phyloP scores from a whole-genome alignment of 2,113 vertebrate species.

The Miniopterus natalensis region DNA sequence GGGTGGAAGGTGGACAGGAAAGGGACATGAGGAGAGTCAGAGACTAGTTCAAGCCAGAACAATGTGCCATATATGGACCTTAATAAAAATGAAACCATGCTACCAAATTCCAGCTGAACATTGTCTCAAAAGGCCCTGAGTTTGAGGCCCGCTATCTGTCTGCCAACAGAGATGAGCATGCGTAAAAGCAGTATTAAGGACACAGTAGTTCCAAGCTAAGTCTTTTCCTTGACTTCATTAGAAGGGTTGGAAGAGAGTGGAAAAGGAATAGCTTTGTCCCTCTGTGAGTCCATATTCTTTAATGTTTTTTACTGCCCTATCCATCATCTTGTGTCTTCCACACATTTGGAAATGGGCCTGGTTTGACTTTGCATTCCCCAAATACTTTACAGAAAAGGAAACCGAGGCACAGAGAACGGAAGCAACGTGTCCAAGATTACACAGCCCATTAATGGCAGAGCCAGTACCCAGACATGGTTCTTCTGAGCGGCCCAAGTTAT shows the following conservation, averaged over 20 bases:
- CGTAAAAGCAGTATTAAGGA: not conserved
- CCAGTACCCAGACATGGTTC: not conserved
- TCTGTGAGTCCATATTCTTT: fast-evolving
- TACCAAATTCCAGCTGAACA: not conserved
- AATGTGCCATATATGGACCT: not conserved
- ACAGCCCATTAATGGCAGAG: not conserved
- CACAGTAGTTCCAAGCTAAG: not conserved
- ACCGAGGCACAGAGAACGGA: not conserved
- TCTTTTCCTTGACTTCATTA: not conserved
- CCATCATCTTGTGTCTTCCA: not conserved
- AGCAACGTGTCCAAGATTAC: not conserved
- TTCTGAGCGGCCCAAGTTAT: not conserved
- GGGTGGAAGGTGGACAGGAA: not conserved
- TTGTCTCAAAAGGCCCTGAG: not conserved
- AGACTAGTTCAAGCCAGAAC: not conserved
- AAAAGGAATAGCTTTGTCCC: not conserved
- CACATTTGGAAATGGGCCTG: not conserved
- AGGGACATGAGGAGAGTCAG: not conserved
- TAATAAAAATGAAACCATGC: not conserved
- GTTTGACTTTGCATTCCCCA: not conserved
- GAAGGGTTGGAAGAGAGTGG: not conserved
- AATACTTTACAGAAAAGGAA: not conserved
- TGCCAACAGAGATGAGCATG: not conserved
- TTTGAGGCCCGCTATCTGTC: not conserved
- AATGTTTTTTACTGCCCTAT: not conserved